Evolutionary conservation across 2,797 vertebrate genomes (phyloP), one percentile per base, ranked within the genome.

Genomic region (Taenioides sp.): DNA sequence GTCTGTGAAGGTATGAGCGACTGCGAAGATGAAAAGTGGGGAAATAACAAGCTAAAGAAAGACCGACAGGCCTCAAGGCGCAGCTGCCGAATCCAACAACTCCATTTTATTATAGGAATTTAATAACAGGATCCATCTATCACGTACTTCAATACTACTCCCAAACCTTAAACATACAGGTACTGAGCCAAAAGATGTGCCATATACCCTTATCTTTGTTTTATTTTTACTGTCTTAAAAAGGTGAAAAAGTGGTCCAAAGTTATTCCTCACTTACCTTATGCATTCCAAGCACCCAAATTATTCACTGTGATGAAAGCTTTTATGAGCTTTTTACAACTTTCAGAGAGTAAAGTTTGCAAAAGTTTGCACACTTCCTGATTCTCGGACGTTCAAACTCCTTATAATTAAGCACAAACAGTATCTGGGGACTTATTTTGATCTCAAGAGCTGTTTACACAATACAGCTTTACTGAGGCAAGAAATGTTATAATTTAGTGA

Each of bases 41-140:
- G 43, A 59, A 69, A 57, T 69, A 16, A 63, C 10, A 43, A 71
- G 47, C n/a, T 65, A 54, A 65, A 23, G 16, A 73, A 55, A 77
- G 61, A 78, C 34, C 71, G 72, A 81, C 80, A 66, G 75, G 71
- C 49, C 73, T 67, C 34, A 1, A 49, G 72, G 71, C 59, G 7
- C 67, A 74, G 17, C 12, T 49, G 68, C 69, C 76, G 62, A 61
- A 80, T 61, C 52, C 55, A 22, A 70, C 73, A 49, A n/a, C 10
- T 34, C 69, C 65, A 72, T 67, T 80, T 79, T 64, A 80, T 84
- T 75, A 76, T 49, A 40, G 20, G 47, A 28, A 67, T 64, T 70
- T 74, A 79, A 75, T 76, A 75, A 79, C 47, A 61, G 23, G 61
- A 69, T 74, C 72, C 74, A 76, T 84, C 25, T 27, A 27, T 2